phyloP scores from a whole-genome alignment of 2,797 vertebrate species.

The Labroides dimidiatus region DNA sequence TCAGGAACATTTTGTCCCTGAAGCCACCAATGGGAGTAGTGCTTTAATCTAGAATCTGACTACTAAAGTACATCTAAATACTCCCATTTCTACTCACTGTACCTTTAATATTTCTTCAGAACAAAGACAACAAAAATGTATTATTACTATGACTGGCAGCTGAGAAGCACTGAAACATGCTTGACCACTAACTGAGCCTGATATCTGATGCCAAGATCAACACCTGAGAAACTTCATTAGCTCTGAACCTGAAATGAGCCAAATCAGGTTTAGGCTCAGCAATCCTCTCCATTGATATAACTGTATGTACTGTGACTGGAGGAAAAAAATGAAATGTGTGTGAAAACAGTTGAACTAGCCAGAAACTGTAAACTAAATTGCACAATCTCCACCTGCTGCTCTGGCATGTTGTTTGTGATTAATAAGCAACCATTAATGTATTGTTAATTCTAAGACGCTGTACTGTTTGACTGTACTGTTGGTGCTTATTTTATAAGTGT shows the following conservation, averaged over 20 bases:
- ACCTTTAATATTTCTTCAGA: constrained; percentile 6
- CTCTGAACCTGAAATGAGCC: constrained; percentile 32
- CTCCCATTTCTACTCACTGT: too few relatives aligned
- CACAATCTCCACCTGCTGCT: constrained; percentile 57
- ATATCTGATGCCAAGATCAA: constrained; percentile 29
- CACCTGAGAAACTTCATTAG: constrained; percentile 28
- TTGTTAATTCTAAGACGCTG: constrained; percentile 27
- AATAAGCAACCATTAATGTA: constrained; percentile 35
- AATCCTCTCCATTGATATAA: constrained; percentile 13
- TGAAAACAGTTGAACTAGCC: neutral
- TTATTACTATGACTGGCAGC: constrained; percentile 40
- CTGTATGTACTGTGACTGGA: constrained; percentile 9
- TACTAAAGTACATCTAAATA: too few relatives aligned
- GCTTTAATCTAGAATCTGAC: too few relatives aligned
- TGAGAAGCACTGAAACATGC: constrained; percentile 31
- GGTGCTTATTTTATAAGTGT: constrained; percentile 57
- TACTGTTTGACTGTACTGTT: constrained; percentile 41
- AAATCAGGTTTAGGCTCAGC: constrained; percentile 22
- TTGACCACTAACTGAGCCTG: constrained; percentile 56
- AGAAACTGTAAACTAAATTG: constrained; percentile 29
- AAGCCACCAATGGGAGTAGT: too few relatives aligned
- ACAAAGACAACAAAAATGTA: constrained; percentile 26
- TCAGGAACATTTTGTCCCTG: too few relatives aligned
- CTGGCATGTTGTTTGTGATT: constrained; percentile 21
- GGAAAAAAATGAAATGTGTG: neutral